phyloP scores from a whole-genome alignment of 2,113 vertebrate genomes.

The Chelonoidis abingdonii region DNA sequence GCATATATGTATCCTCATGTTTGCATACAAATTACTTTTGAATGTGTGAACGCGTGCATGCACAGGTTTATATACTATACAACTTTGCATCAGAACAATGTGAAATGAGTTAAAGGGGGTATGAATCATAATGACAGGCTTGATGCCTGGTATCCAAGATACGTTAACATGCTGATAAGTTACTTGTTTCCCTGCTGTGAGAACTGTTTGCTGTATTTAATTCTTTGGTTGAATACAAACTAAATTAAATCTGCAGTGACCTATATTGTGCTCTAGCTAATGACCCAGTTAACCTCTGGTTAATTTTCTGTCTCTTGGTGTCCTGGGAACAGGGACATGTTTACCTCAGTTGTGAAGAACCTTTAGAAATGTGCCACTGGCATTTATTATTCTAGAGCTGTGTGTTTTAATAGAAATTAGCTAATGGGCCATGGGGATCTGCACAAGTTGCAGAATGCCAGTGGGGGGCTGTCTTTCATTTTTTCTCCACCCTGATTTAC shows the following conservation, averaged over 20 bases:
- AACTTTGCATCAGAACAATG: constrained; percentile 43
- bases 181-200: constrained; percentile 79
- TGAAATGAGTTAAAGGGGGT: constrained; percentile 31
- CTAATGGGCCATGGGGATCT: constrained; percentile 73
- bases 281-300: constrained; percentile 81
- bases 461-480: constrained; percentile 72
- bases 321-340: constrained; percentile 84
- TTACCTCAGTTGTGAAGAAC: constrained; percentile 77
- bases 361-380: constrained; percentile 75
- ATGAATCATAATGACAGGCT: constrained; percentile 56
- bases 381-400: constrained; percentile 70
- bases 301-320: constrained; percentile 75
- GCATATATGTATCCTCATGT: background rate
- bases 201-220: constrained; percentile 76
- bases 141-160: constrained; percentile 77
- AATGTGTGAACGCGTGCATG: no score
- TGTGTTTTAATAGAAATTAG: constrained; percentile 77
- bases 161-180: constrained; percentile 70
- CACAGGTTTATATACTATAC: background rate
- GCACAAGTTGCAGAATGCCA: constrained; percentile 71
- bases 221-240: constrained; percentile 74
- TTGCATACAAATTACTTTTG: background rate
- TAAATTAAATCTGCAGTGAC: constrained; percentile 79
- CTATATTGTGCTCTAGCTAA: constrained; percentile 76
- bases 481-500: constrained; percentile 75